phyloP scores from a whole-genome alignment of 1,140 invertebrate genomes.

The Drosophila nigrodunni region DNA sequence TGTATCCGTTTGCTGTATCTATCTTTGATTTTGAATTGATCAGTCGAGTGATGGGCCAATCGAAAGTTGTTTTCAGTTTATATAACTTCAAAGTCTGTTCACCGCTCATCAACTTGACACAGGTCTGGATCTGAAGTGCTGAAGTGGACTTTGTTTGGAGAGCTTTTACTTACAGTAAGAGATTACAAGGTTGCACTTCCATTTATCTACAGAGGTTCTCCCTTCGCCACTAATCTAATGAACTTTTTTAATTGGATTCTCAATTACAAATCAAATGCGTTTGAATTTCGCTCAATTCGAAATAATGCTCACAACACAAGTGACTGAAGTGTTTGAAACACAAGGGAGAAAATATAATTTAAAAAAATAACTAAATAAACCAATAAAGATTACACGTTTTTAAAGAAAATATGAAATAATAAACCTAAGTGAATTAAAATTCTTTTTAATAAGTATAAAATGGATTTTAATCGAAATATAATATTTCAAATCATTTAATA shows the following conservation, averaged over 20 bases:
- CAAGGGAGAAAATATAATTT: background rate
- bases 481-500: background rate
- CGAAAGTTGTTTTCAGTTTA: constrained; percentile 37
- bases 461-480: no score
- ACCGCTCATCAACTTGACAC: constrained; percentile 33
- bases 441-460: no score
- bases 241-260: constrained; percentile 34
- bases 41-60: constrained; percentile 32
- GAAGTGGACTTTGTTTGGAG: constrained; percentile 39
- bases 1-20: constrained; percentile 4
- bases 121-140: constrained; percentile 22
- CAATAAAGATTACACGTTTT: no score
- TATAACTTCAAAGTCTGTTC: constrained; percentile 48
- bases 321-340: background rate
- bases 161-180: constrained; percentile 29
- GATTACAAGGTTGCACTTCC: constrained; percentile 40
- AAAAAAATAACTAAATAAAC: no score
- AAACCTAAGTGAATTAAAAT: no score
- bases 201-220: constrained; percentile 24
- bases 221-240: constrained; percentile 23
- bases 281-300: background rate
- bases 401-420: no score
- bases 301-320: background rate
- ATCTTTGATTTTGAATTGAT: constrained; percentile 5
- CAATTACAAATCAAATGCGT: constrained; percentile 15